A percentile compares a stretch with the other conserved stretches of the same genome.
Evolutionary conservation across 2,113 vertebrate species (phyloP).

Genomic region (Cyphomyrus plagiostoma): DNA sequence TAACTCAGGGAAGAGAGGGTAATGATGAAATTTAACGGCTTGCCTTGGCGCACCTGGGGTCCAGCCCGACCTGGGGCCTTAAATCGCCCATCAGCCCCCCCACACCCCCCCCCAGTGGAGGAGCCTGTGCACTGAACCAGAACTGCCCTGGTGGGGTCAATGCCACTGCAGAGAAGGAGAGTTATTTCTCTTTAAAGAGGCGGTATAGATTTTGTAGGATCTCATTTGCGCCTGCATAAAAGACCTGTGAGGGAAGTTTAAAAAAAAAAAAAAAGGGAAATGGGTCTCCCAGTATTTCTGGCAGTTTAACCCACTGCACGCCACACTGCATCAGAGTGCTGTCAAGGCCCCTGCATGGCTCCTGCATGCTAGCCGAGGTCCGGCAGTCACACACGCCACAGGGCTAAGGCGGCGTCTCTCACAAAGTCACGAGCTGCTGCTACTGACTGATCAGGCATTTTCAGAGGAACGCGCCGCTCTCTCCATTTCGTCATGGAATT

Average conservation of each 20-base stretch:
- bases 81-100: conserved; percentile 27
- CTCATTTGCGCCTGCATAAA: conserved; percentile 67
- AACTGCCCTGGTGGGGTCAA: conserved; percentile 64
- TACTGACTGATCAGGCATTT: neutral
- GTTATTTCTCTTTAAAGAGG: conserved; percentile 71
- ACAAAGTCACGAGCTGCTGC: neutral
- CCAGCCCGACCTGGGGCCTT: conserved; percentile 39
- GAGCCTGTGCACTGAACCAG: conserved; percentile 59
- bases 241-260: conserved; percentile 57
- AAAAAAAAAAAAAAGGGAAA: conserved; percentile 42
- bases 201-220: conserved; percentile 69
- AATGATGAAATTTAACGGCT: conserved; percentile 78
- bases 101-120: conserved; percentile 27
- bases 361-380: neutral
- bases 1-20: conserved; percentile 63
- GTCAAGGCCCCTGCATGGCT: neutral
- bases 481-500: neutral
- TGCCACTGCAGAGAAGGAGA: conserved; percentile 57
- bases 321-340: neutral
- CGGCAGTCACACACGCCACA: neutral
- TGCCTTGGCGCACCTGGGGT: conserved; percentile 66
- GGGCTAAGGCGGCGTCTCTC: neutral
- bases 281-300: conserved; percentile 25
- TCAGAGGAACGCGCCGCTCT: neutral
- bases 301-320: conserved; percentile 1